Base-by-base conservation (phyloP, 2,113 vertebrate genomes). In the Otus sunia region DNA sequence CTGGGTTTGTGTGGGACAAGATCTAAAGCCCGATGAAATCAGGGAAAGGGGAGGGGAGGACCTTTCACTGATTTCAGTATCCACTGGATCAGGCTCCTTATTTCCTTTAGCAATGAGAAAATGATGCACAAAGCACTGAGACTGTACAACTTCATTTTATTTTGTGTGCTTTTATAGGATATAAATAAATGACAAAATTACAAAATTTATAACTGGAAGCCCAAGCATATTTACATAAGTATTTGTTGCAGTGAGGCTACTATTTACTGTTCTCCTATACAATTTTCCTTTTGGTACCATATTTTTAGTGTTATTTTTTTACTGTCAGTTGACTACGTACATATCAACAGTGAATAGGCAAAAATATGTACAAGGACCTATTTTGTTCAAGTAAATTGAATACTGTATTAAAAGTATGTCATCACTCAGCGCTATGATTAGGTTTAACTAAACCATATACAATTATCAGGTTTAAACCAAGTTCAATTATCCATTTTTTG, bases 171-270 rank as follows among this genome's bases (percentile, higher is more conserved):
- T 98, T 99, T 98, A 99, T 99, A 99, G 98, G 99, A 99, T 99
- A 99, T 99, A 99, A 99, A 99, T 99, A 99, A 99, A 99, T 99
- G 99, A 99, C 95, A 98, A 99, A 99, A 98, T 99, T 99, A 99
- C 99, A 99, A 99, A 99, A 99, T 99, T 97, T 98, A 98, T 99
- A 99, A 99, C 99, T 99, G 99, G 99, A 99, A 99, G 99, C 99
- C 99, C 99, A 99, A 99, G 99, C 99, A 98, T 99, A 99, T 99
- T 98, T 99, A 99, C 99, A 99, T 86, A 97, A 88, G 97, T 98
- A 97, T 99, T 98, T 98, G 97, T 98, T 98, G 98, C 98, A 98
- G 98, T 98, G 98, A 99, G 98, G 98, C 98, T 98, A 98, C 97
- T 98, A 93, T 97, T 98, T 98, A 97, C 98, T 98, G 98, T 97